These are phyloP conservation scores for Trissonchulus sp. DNA, from an alignment of 2,888 invertebrate species.

Conservation along the genomic window DNA sequence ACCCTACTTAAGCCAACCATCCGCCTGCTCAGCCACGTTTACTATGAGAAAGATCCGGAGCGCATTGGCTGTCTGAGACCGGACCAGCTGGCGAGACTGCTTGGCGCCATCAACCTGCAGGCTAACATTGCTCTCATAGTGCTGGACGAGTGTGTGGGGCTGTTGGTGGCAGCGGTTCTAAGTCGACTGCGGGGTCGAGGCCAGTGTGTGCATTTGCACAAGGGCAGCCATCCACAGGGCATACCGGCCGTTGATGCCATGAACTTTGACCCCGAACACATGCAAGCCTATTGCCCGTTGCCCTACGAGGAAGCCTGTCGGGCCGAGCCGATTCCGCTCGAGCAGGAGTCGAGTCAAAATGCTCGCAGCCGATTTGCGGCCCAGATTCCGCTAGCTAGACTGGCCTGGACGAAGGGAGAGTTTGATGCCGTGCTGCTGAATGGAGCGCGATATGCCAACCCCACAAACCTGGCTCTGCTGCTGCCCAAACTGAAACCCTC, in stretches of 20 bases:
- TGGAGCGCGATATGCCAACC: neutral
- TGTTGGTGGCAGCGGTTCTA: constrained; percentile 73
- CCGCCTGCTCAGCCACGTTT: constrained; percentile 73
- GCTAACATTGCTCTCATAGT: constrained; percentile 62
- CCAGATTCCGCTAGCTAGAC: neutral
- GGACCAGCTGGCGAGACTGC: constrained; percentile 81
- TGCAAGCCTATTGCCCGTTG: neutral
- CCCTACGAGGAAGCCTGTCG: neutral
- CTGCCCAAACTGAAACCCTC: neutral
- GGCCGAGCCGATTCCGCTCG: neutral
- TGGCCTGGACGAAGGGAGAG: neutral
- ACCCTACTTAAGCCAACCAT: constrained; percentile 69
- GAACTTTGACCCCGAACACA: constrained; percentile 22
- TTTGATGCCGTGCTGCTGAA: neutral
- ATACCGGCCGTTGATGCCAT: constrained; percentile 30
- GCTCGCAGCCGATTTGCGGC: neutral
- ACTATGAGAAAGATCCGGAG: constrained; percentile 64
- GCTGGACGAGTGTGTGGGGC: constrained; percentile 79
- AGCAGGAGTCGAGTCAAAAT: neutral
- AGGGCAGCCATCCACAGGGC: constrained; percentile 28
- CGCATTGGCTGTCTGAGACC: constrained; percentile 61
- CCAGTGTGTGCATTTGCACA: constrained; percentile 52
- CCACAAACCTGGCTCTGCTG: neutral
- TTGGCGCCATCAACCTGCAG: constrained; percentile 73
- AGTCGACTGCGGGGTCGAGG: constrained; percentile 66